Base-by-base conservation (phyloP, 2,888 invertebrate genomes). In the Pandemis cinnamomeana region DNA sequence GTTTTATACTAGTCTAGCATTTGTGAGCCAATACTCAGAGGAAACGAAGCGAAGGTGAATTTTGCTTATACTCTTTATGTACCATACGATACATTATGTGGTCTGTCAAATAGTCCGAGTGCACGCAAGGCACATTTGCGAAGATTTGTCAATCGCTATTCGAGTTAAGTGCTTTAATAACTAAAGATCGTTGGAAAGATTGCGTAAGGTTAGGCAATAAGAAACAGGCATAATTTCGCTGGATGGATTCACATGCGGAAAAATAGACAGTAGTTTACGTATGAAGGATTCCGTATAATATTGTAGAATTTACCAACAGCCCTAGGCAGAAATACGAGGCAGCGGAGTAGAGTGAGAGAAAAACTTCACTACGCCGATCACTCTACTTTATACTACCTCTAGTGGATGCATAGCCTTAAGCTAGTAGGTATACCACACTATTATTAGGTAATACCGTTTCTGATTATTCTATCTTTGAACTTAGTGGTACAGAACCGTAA, bases 61-160 rank as follows among this genome's bases (percentile, higher is more conserved):
- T 36, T 36, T 36, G 27, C 2, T 36, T 36, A 36, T 36, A 36
- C 2, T 36, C 27, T 36, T 2, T 36, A 36, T 36, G 27, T 36
- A 36, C 44, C 48, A 48, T 10, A 10, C 48, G 13, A 10, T 48
- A 48, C 13, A 10, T 2, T 2, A 13, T 48, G 11, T n/a, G 51
- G 20, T 20, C 55, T 7, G 20, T 20, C 8, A 20, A 20, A 55
- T n/a, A 51, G 7, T 27, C 20, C 5, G 1, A 10, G 27, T 7
- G 27, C 58, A 58, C 58, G 58, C 58, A 58, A 27, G 55, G 1
- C 11, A 53, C 8, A 55, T 55, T 20, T 55, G 20, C 20, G 15
- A 55, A 8, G 20, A 58, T 58, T 27, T 58, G 58, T 58, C 58
- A 58, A 58, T 58, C 27, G 58, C n/a, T n/a, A n/a, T 20, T 15